Conservation (phyloP, 2,888 invertebrate genomes). For the Melanostoma scalare region DNA sequence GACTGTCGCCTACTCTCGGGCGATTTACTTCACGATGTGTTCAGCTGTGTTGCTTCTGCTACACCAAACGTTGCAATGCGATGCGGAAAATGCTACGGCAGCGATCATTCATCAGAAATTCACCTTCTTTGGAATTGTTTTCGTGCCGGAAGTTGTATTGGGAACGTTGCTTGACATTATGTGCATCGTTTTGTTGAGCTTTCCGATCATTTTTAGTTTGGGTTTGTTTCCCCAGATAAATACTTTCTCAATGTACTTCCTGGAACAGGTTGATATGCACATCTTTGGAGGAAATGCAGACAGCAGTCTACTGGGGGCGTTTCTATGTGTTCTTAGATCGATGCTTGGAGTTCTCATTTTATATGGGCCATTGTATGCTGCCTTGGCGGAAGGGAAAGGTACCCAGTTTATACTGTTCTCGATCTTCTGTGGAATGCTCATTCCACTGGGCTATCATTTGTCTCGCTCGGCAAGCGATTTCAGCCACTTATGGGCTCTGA, state of each 20-base stretch:
- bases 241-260: slow-evolving; percentile 97
- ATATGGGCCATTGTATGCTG: slow-evolving; percentile 94
- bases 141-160: slow-evolving; percentile 85
- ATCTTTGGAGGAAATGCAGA: slow-evolving; percentile 94
- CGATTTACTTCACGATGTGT: slow-evolving; percentile 95
- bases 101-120: slow-evolving; percentile 66
- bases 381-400: slow-evolving; percentile 90
- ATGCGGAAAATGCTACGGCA: slow-evolving; percentile 69
- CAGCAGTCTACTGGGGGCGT: slow-evolving; percentile 88
- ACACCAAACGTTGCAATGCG: slow-evolving; percentile 77
- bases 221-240: slow-evolving; percentile 98
- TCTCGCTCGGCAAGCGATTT: slow-evolving; percentile 97
- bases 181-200: slow-evolving; percentile 91
- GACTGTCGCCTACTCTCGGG: slow-evolving; percentile 95
- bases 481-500: slow-evolving; percentile 92
- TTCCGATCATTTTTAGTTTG: slow-evolving; percentile 96
- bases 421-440: slow-evolving; percentile 94
- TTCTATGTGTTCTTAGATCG: slow-evolving; percentile 92
- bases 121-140: slow-evolving; percentile 79
- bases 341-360: slow-evolving; percentile 89
- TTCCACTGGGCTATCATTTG: slow-evolving; percentile 94
- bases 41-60: slow-evolving; percentile 83
- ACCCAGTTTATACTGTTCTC: slow-evolving; percentile 97
- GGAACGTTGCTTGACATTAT: slow-evolving; percentile 88
- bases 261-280: slow-evolving; percentile 97